phyloP scores from a whole-genome alignment of 1,140 invertebrate genomes.

The Limonius californicus region DNA sequence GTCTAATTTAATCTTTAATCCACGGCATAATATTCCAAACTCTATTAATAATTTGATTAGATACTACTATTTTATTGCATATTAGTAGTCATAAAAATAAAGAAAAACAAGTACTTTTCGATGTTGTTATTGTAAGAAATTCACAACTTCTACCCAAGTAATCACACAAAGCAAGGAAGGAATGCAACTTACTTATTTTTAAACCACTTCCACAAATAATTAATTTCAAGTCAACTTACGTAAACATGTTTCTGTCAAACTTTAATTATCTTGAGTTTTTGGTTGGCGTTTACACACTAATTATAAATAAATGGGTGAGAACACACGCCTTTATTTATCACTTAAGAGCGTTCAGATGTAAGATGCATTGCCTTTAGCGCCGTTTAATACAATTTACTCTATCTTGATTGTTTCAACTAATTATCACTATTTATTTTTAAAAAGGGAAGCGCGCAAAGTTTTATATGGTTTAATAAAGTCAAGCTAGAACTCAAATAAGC shows the following conservation, averaged over 20 bases:
- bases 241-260: conserved; percentile 5
- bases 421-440: neutral
- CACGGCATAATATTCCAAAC: too few relatives aligned
- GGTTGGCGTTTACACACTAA: neutral
- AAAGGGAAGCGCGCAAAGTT: too few relatives aligned
- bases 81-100: neutral
- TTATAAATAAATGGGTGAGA: conserved; percentile 1
- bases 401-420: neutral
- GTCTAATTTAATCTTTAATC: too few relatives aligned
- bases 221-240: conserved; percentile 4
- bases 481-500: neutral
- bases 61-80: too few relatives aligned
- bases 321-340: neutral
- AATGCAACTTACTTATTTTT: conserved; percentile 10
- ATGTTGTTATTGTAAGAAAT: too few relatives aligned
- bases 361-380: neutral
- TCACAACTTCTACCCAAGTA: neutral
- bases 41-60: too few relatives aligned
- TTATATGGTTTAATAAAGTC: too few relatives aligned
- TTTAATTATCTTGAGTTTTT: neutral
- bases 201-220: conserved; percentile 6
- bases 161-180: neutral
- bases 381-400: neutral
- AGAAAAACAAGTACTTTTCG: neutral
- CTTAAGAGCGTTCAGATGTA: neutral